Evolutionary conservation across 1,140 invertebrate species (phyloP), one percentile per base, ranked within the genome.

Genomic region (Pentalonia nigronervosa): DNA sequence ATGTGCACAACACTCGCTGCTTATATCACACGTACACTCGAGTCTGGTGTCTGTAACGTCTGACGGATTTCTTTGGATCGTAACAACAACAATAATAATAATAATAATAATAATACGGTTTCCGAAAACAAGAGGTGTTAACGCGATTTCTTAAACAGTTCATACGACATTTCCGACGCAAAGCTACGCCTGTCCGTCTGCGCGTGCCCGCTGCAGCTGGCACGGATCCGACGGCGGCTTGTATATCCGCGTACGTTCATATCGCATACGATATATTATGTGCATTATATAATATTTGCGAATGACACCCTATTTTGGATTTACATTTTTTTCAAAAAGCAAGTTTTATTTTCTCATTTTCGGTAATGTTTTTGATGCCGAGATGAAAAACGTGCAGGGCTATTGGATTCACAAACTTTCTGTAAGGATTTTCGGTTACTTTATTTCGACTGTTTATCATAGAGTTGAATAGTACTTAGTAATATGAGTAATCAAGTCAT

Each of bases 71-170:
- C n/a, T 34, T 89, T 8, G 34, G 48, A 53, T 53, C 30, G 87
- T 25, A 53, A 89, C 30, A 87, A 87, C n/a, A 88, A 88, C 34
- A 34, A 88, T 48, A n/a, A 86, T 84, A 45, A 41, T 41, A 41
- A 45, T 86, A 47, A 86, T 30, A 47, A 87, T 86, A n/a, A 88
- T 25, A 47, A 86, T 17, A 88, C 53, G 25, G 48, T 89, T 89
- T 89, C 50, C 48, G 50, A 56, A 89, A 56, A 89, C 34, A 36
- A 36, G 48, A 56, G 11, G 50, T 21, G n/a, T 50, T 53, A 21
- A 53, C 47, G 87, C 48, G n/a, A 53, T 89, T 89, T 89, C n/a
- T 89, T 17, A 88, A 53, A 89, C 34, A 41, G 50, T 89, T 50
- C 34, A 56, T 56, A 34, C 48, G 88, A 56, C 88, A 89, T 56